Conservation (phyloP, 1,140 invertebrate species). For the Manduca sexta region DNA sequence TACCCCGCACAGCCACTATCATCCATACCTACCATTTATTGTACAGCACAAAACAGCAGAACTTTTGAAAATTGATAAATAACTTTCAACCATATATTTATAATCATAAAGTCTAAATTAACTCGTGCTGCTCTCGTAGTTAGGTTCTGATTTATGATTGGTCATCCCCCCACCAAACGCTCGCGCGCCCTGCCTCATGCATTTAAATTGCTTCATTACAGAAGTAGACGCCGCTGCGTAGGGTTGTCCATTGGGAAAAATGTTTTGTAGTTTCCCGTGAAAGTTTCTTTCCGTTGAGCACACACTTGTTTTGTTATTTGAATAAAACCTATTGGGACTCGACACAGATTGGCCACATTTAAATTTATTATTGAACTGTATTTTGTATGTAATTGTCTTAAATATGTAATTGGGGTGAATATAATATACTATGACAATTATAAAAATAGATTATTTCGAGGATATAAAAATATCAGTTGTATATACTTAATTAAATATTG, state of each 20-base stretch:
- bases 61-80: background rate
- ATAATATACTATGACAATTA: no score
- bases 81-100: conserved; percentile 13
- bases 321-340: background rate
- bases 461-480: no score
- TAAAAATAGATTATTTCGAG: no score
- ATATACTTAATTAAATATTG: no score
- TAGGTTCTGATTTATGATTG: conserved; percentile 23
- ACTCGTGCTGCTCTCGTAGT: conserved; percentile 4
- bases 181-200: conserved; percentile 73
- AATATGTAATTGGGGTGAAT: no score
- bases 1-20: conserved; percentile 64
- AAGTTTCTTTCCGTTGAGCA: conserved; percentile 8
- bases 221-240: conserved; percentile 57
- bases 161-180: conserved; percentile 48
- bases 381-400: background rate
- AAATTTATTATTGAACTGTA: background rate
- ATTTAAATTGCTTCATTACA: conserved; percentile 76
- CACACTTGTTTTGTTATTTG: background rate
- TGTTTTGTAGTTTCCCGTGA: conserved; percentile 12
- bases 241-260: conserved; percentile 62
- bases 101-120: conserved; percentile 11
- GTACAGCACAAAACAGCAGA: conserved; percentile 14
- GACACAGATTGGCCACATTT: background rate
- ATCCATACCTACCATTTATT: conserved; percentile 57